phyloP scores from a whole-genome alignment of 2,113 vertebrate species.

The Leptobrachium ailaonicum region DNA sequence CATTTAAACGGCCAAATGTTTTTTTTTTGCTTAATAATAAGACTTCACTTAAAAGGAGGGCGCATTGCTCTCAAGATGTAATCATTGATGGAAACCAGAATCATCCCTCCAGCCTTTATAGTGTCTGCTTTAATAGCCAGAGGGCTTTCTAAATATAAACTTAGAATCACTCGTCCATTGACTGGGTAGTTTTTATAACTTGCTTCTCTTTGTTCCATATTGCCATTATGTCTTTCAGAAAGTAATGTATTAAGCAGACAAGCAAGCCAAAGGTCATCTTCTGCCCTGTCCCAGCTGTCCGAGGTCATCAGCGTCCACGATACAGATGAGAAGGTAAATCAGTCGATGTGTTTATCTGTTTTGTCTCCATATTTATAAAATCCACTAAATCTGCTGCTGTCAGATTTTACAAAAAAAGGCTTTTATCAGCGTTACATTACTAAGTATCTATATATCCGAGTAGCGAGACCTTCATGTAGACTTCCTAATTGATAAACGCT shows the following conservation, averaged over 20 bases:
- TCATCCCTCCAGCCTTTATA: not conserved
- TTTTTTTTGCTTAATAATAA: slow-evolving; percentile 15
- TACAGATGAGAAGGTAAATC: slow-evolving; percentile 54
- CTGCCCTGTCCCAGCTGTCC: slow-evolving; percentile 29
- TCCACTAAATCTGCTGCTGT: too few relatives aligned
- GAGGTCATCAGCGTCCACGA: slow-evolving; percentile 3
- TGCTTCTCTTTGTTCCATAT: slow-evolving; percentile 31
- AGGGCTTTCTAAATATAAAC: slow-evolving; percentile 32
- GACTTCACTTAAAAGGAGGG: not conserved
- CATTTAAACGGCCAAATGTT: slow-evolving; percentile 6
- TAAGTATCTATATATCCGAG: too few relatives aligned
- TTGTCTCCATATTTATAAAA: too few relatives aligned
- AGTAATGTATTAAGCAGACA: slow-evolving; percentile 49
- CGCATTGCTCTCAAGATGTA: not conserved
- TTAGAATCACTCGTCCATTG: slow-evolving; percentile 28
- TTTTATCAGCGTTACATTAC: too few relatives aligned
- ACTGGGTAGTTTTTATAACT: slow-evolving; percentile 33
- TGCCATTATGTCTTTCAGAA: slow-evolving; percentile 43
- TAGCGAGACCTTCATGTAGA: too few relatives aligned
- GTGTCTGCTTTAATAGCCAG: slow-evolving; percentile 14
- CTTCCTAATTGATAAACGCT: too few relatives aligned
- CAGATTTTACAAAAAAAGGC: too few relatives aligned
- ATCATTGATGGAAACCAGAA: slow-evolving; percentile 30
- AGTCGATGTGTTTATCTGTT: too few relatives aligned
- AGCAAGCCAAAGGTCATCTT: slow-evolving; percentile 42